A percentile compares a stretch with the other conserved stretches of the same genome.
Conservation (phyloP, 2,113 vertebrate species). For the Opisthocomus hoazin region DNA sequence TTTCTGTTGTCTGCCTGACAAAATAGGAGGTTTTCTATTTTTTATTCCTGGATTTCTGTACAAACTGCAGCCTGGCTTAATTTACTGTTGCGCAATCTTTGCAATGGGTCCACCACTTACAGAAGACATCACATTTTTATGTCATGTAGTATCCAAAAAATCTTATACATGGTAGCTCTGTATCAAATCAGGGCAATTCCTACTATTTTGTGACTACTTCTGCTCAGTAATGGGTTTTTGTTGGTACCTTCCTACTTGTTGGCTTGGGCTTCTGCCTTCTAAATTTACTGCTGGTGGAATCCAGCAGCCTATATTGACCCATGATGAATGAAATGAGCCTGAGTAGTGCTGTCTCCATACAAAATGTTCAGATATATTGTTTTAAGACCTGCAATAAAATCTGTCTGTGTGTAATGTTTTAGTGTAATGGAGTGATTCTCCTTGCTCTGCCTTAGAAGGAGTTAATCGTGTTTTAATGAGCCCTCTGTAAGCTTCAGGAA, state of each 20-base stretch:
- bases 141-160: not conserved
- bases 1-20: not conserved
- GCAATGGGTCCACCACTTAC: not conserved
- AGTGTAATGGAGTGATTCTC: not conserved
- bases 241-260: not conserved
- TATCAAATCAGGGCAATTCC: not conserved
- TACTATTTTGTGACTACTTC: not conserved
- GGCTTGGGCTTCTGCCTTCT: not conserved
- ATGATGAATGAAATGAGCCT: not conserved
- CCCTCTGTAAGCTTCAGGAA: not conserved
- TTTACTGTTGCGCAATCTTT: not conserved
- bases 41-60: not conserved
- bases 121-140: not conserved
- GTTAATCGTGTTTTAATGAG: not conserved
- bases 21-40: not conserved
- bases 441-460: not conserved
- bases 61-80: not conserved
- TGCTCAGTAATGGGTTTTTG: not conserved
- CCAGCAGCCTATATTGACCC: not conserved
- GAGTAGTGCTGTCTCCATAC: not conserved
- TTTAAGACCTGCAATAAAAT: not conserved
- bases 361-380: not conserved
- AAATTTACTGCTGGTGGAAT: not conserved
- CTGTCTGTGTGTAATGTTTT: not conserved
- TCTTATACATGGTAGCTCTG: not conserved